Evolutionary conservation across 2,888 invertebrate species (phyloP), one percentile per base, ranked within the genome.

Genomic region (Hypolimnas misippus): DNA sequence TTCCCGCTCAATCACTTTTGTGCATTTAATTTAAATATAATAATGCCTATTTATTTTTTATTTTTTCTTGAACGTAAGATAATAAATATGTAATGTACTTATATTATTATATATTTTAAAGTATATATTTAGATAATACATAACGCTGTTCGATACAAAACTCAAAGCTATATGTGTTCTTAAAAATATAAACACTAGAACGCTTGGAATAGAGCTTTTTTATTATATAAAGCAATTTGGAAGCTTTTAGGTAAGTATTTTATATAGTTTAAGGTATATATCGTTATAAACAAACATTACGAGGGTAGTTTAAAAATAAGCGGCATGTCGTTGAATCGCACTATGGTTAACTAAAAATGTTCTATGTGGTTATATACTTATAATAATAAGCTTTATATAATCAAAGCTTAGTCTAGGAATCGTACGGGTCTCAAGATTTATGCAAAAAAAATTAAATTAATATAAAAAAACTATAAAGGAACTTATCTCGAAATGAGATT

Each of bases 351-450:
- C 8, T 5, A 31, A 17, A 42, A 8, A 10, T 42, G 7, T 19
- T 42, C 17, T 6, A 42, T 42, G 17, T 3, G 3, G n/a, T n/a
- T n/a, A n/a, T n/a, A n/a, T n/a, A n/a, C n/a, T 42, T 17, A 3
- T 19, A 42, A 4, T 10, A 17, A 8, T 17, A 42, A 42, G 19
- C 12, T 42, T 19, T 42, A 42, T 10, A 19, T 19, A 17, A 17
- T 42, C 3, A 33, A 38, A 21, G 5, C 8, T 19, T 55, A 12
- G 3, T 40, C 12, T 12, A 42, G 16, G 40, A 44, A 42, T 57
- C 38, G 52, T 7, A 25, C 56, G 52, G 62, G 57, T 62, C 35
- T 57, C 19, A 17, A 33, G 2, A 10, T 29, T 40, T 29, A 33
- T 5, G 14, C 17, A 14, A 19, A 44, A n/a, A 10, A 35, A 25